Evolutionary conservation across 2,113 vertebrate genomes (phyloP).

Genomic region (Gallinago undulata): DNA sequence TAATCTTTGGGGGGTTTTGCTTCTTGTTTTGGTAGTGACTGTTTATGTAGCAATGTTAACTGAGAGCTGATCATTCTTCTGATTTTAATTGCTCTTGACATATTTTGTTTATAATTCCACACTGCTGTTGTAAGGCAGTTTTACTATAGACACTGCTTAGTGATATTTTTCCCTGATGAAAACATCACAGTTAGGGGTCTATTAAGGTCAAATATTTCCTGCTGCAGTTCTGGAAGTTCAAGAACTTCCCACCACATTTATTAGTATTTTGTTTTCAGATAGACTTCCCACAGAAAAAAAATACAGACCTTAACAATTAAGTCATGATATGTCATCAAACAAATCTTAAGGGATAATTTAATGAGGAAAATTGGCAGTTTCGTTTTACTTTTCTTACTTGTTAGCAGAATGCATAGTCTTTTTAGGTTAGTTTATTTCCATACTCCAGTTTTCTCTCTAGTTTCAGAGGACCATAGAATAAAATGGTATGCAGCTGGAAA

Average conservation of each 20-base stretch:
- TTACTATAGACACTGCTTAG: slow-evolving; percentile 41
- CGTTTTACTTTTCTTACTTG: background rate
- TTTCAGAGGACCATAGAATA: background rate
- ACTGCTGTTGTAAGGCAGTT: slow-evolving; percentile 55
- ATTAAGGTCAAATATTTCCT: slow-evolving; percentile 59
- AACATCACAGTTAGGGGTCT: slow-evolving; percentile 59
- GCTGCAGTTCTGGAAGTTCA: slow-evolving; percentile 53
- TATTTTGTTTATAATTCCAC: slow-evolving; percentile 62
- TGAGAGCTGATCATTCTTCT: slow-evolving; percentile 27
- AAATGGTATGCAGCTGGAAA: background rate
- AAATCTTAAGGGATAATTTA: background rate
- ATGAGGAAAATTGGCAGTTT: background rate
- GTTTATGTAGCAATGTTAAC: slow-evolving; percentile 11
- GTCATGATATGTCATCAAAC: background rate
- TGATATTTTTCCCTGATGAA: slow-evolving; percentile 54
- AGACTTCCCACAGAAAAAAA: slow-evolving; percentile 13
- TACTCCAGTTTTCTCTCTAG: background rate
- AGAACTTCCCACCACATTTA: slow-evolving; percentile 56
- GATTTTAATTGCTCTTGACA: slow-evolving; percentile 60
- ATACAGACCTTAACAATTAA: background rate
- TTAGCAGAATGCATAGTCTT: background rate
- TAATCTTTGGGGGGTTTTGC: background rate
- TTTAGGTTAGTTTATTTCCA: background rate
- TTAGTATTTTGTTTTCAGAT: slow-evolving; percentile 33
- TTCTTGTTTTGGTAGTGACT: slow-evolving; percentile 34